Conservation (phyloP, 2,888 invertebrate species). For the Kryphioiulus occultus region DNA sequence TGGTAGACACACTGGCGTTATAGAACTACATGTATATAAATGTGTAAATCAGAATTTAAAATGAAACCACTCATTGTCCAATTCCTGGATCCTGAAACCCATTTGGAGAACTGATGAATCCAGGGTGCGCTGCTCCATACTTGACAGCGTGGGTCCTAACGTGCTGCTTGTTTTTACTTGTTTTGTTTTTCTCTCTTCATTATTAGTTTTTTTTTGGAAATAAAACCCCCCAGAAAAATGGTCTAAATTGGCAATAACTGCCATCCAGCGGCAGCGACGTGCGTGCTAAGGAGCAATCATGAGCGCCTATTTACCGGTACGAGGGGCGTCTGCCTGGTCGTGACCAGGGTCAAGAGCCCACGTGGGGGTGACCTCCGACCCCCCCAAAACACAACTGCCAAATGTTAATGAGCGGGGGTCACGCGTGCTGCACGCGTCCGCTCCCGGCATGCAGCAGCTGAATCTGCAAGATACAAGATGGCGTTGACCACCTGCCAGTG, state of each 20-base stretch:
- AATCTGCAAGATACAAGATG: background rate
- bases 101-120: too few relatives aligned
- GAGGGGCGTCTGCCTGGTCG: background rate
- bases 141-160: too few relatives aligned
- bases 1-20: too few relatives aligned
- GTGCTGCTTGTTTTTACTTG: too few relatives aligned
- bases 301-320: background rate
- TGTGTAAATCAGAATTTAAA: too few relatives aligned
- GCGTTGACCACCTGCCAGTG: background rate
- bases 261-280: background rate
- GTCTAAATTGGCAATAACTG: background rate
- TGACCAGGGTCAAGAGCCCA: conserved; percentile 1
- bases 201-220: background rate
- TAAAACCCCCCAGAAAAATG: background rate
- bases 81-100: too few relatives aligned
- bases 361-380: background rate
- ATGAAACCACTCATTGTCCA: too few relatives aligned
- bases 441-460: conserved; percentile 7
- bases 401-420: background rate
- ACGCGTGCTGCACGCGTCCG: background rate
- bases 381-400: background rate
- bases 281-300: background rate
- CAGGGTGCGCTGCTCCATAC: too few relatives aligned
- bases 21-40: too few relatives aligned
- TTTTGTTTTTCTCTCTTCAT: too few relatives aligned